Percentiles rank a stretch among this genome's conserved stretches.
Conservation (phyloP, 2,888 invertebrate species). For the Ophraella communa region DNA sequence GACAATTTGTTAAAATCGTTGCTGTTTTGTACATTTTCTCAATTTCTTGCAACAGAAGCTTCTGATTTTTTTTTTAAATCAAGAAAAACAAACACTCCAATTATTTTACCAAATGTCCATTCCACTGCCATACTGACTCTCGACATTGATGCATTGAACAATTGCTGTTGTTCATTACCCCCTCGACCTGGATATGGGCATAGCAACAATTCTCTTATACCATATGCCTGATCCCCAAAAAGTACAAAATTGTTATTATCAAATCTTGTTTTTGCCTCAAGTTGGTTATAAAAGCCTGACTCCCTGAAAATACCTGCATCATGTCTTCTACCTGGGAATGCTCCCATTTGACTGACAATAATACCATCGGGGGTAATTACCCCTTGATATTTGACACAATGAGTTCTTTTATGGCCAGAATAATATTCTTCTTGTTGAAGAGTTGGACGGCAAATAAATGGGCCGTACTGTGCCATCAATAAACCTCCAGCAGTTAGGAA, state of each 20-base stretch:
- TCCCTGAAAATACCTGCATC: neutral
- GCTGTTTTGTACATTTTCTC: conserved; percentile 2
- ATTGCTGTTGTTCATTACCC: neutral
- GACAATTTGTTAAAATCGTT: conserved; percentile 2
- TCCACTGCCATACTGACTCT: neutral
- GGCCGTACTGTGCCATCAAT: neutral
- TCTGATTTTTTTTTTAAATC: conserved; percentile 13
- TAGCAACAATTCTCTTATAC: neutral
- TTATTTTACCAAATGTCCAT: neutral
- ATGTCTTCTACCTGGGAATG: neutral
- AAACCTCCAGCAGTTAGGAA: conserved; percentile 12
- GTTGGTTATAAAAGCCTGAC: neutral
- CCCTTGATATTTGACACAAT: neutral
- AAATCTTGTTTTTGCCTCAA: neutral
- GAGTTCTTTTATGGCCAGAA: too few relatives aligned
- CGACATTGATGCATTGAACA: neutral
- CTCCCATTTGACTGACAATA: neutral
- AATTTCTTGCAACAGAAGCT: conserved; percentile 1
- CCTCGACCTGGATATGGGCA: conserved; percentile 8
- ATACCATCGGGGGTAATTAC: neutral
- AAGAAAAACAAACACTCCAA: neutral
- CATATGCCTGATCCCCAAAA: neutral
- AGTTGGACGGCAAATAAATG: neutral
- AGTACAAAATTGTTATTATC: neutral
- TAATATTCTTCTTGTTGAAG: neutral